These are phyloP conservation scores for Monodelphis domestica DNA, from an alignment of 2,797 vertebrate species.

Conservation along the genomic window DNA sequence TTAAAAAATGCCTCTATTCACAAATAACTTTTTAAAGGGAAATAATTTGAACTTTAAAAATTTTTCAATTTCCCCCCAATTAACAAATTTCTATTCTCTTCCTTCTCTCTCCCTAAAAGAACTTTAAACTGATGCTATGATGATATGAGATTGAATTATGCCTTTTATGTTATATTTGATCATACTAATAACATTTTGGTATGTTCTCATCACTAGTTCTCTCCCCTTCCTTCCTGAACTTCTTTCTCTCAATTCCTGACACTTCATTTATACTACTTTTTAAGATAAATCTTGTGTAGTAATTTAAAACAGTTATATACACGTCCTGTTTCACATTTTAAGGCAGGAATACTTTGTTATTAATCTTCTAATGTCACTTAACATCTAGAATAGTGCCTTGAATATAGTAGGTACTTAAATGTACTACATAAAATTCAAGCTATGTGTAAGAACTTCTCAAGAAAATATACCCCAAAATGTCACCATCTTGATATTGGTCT, in stretches of 20 bases:
- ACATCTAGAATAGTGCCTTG: background rate
- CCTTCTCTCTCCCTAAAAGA: background rate
- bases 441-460: constrained; percentile 14
- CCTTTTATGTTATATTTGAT: background rate
- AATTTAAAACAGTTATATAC: background rate
- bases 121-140: background rate
- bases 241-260: background rate
- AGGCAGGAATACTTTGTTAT: background rate
- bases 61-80: too few species aligned
- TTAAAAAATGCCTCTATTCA: background rate
- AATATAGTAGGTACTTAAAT: background rate
- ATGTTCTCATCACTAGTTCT: background rate
- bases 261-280: background rate
- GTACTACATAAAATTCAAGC: background rate
- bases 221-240: background rate
- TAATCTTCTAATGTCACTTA: background rate
- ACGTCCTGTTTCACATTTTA: background rate
- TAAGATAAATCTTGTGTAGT: background rate
- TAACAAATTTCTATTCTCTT: background rate
- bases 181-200: background rate
- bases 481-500: constrained; percentile 33
- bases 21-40: background rate
- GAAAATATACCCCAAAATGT: constrained; percentile 1
- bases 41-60: background rate
- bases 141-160: background rate